Base-by-base conservation (phyloP, 2,797 vertebrate genomes). In the Mallotus villosus region DNA sequence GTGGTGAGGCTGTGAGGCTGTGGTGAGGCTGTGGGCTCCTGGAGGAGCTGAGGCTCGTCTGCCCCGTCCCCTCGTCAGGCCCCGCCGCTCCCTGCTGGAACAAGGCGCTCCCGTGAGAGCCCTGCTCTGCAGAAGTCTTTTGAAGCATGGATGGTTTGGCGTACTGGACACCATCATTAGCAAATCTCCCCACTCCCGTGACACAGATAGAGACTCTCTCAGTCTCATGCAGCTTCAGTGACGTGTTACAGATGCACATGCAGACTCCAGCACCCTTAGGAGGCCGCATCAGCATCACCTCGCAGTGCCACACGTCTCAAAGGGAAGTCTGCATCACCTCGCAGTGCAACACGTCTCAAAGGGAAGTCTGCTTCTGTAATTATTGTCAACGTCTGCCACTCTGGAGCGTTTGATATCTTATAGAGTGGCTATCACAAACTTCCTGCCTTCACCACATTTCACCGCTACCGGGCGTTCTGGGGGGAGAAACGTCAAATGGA, bases 101-200 rank as follows among this genome's bases (percentile, higher is more conserved):
- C 88, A 88, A 90, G 86, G 86, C 82, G 88, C 90, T 89, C 91
- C 85, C 86, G 87, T 79, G 82, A 89, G 86, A 76, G 41, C 68
- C 14, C 51, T 55, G 79, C 83, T 87, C 83, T 75, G 78, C 80
- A 88, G 91, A 89, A 92, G 86, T 86, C 88, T 92, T 93, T 91
- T 93, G 91, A 91, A 90, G 88, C 88, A 92, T 81, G 89, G 87
- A 78, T 85, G 88, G 86, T 91, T 93, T 91, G 83, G 73, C 81
- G 86, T 91, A 92, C 91, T 91, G 86, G 86, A 87, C 84, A 86
- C 84, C 76, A 78, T 77, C 78, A 91, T 90, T 86, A 86, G 73
- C 78, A 87, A 82, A 87, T 86, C 83, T 83, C 83, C 73, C 70
- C 78, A 71, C 80, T 84, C 81, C 70, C 59, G 77, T 69, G 76